A percentile compares a stretch with the other conserved stretches of the same genome.
phyloP scores from a whole-genome alignment of 2,888 invertebrate species.

The Pristionchus entomophagus region DNA sequence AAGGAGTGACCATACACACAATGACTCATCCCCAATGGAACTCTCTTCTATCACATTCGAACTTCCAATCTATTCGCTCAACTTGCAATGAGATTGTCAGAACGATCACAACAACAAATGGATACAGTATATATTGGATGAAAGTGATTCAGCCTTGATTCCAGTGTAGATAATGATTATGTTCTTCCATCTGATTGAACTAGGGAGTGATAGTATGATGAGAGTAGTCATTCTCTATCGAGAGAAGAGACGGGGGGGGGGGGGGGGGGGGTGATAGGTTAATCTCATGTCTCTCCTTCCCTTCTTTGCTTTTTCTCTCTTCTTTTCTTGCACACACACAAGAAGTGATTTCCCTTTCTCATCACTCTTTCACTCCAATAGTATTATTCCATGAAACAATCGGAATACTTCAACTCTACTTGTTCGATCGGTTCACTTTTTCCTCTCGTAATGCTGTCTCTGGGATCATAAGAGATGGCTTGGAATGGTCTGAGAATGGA shows the following conservation, averaged over 20 bases:
- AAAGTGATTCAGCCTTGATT: neutral
- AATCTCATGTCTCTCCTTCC: neutral
- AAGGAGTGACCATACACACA: neutral
- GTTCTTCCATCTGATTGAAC: too few relatives aligned
- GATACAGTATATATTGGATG: slow-evolving; percentile 1
- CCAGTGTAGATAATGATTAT: too few relatives aligned
- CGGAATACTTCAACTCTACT: too few relatives aligned
- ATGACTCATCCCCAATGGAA: neutral
- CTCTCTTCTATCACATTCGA: neutral
- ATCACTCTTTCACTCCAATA: neutral
- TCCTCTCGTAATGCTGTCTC: too few relatives aligned
- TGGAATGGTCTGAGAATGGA: neutral
- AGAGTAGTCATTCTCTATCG: neutral
- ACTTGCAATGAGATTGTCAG: neutral
- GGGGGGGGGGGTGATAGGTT: neutral
- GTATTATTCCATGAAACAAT: too few relatives aligned
- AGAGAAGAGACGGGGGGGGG: neutral
- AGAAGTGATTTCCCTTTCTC: neutral
- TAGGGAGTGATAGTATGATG: slow-evolving; percentile 10
- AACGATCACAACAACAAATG: neutral
- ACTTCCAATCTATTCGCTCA: slow-evolving; percentile 11
- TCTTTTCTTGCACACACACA: neutral
- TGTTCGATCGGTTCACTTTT: too few relatives aligned
- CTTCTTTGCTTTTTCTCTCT: neutral
- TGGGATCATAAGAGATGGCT: neutral